Evolutionary conservation across 2,888 invertebrate species (phyloP), one percentile per base, ranked within the genome.

Genomic region (Apamea sordens): DNA sequence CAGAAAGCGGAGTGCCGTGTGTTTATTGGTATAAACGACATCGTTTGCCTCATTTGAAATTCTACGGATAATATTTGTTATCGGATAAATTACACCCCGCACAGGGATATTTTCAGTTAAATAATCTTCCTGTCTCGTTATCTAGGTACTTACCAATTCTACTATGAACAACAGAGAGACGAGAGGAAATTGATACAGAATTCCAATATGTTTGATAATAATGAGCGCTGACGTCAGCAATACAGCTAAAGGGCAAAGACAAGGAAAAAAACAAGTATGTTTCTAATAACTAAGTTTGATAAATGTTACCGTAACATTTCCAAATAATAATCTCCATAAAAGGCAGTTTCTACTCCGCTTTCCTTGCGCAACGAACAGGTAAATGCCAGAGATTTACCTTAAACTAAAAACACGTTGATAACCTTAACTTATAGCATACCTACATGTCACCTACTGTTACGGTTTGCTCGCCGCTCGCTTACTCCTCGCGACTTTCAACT

Each of bases 401-500:
- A 44, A 8, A 61, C 18, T 28, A 32, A 59, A 77, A 28, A 50
- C 28, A 50, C 56, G 1, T 15, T 61, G 6, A 36, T 47, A 24
- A 36, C 2, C 8, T 74, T 53, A 41, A 67, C 32, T 18, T 18
- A 36, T 11, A 68, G 11, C 7, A 4, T n/a, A 18, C 36, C 24
- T 15, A 53, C 24, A 56, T n/a, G 13, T n/a, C 1, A 5, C 11
- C 21, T 13, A n/a, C 15, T 44, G 53, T 15, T 0, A n/a, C 15
- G 11, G n/a, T 41, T 21, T 18, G 11, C 28, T 32, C 75, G 84
- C 86, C 13, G 0, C 36, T 56, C 61, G 41, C 85, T 85, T 77
- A 24, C 83, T 10, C 15, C 87, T 92, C 91, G 73, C 6, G 44
- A 83, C 87, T 67, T 32, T 32, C n/a, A n/a, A n/a, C n/a, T n/a